phyloP scores from a whole-genome alignment of 2,797 vertebrate species.

The Onychomys torridus region DNA sequence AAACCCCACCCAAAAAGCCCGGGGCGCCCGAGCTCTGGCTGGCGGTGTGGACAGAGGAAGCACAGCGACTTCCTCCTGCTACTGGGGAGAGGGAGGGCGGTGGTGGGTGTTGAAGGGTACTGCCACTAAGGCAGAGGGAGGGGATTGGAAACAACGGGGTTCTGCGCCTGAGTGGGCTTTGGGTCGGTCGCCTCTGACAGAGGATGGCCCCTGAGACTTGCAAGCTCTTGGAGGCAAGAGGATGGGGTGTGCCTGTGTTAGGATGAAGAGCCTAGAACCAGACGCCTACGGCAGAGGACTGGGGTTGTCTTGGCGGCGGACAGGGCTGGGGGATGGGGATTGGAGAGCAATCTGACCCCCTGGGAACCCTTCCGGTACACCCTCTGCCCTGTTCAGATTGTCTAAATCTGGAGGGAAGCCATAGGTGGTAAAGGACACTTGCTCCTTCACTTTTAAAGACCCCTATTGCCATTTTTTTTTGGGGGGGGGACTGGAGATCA shows the following conservation, averaged over 20 bases:
- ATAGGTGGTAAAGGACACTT: slow-evolving; percentile 35
- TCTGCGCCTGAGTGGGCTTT: neutral
- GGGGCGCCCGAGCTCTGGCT: slow-evolving; percentile 60
- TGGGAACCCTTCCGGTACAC: slow-evolving; percentile 2
- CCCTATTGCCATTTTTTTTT: slow-evolving; percentile 39
- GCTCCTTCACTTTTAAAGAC: slow-evolving; percentile 49
- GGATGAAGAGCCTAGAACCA: neutral
- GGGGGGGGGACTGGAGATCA: slow-evolving; percentile 37
- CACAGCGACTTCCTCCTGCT: slow-evolving; percentile 79
- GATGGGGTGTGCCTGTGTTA: neutral
- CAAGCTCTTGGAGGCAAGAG: neutral
- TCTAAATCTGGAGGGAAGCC: neutral
- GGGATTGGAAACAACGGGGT: slow-evolving; percentile 60
- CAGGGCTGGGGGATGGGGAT: slow-evolving; percentile 57
- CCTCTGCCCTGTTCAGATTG: neutral
- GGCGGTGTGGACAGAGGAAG: slow-evolving; percentile 81
- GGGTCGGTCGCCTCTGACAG: neutral
- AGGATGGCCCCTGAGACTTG: neutral
- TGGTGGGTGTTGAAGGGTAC: slow-evolving; percentile 65
- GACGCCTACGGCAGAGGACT: neutral
- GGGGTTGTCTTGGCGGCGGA: neutral
- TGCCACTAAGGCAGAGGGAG: neutral
- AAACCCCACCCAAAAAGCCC: slow-evolving; percentile 80
- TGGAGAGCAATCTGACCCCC: slow-evolving; percentile 24
- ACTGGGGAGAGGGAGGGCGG: slow-evolving; percentile 60